Evolutionary conservation across 1,140 invertebrate genomes (phyloP), one percentile per base, ranked within the genome.

Genomic region (Drosophila burlai): DNA sequence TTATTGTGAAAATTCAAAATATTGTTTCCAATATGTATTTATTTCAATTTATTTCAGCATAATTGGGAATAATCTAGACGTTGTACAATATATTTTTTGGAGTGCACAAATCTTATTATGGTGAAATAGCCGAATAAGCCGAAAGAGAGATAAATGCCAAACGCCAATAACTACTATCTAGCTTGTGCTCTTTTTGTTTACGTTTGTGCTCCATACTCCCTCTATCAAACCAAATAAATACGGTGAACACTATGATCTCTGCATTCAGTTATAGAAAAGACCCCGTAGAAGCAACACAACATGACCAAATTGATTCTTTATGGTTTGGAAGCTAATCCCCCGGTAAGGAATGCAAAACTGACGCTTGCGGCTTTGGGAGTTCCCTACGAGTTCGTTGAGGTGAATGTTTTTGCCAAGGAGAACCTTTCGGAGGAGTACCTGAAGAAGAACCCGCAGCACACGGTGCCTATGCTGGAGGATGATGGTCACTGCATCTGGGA

Each of bases 391-490:
- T 87, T 79, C 43, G 72, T 65, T 76, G 80, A 94, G 3, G 93
- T 95, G 0, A 94, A 97, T 83, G 81, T 96, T 0, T 78, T 94
- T 66, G 93, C 93, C 0, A 94, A 94, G 0, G 96, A 96, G 57
- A 94, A 96, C 64, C 76, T 94, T n/a, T 95, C 94, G 21, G 95
- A 95, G n/a, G 95, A 96, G 81, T 97, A 42, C 34, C 31, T 76
- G 16, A 81, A 93, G 71, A 93, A 92, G 63, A 93, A 93, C 75
- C 93, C 93, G 2, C 83, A 91, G 65, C 92, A 93, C 40, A 93
- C 93, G 11, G 81, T 94, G 18, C 93, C 93, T 8, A 71, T 78
- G 4, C 64, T 93, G 34, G 76, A 89, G 43, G 91, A 93, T 58
- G 76, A 81, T 31, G 93, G 69, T 0, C 46, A 80, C 7, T 75